Conservation (phyloP, 2,113 vertebrate genomes). For the Todiramphus saurophagus region DNA sequence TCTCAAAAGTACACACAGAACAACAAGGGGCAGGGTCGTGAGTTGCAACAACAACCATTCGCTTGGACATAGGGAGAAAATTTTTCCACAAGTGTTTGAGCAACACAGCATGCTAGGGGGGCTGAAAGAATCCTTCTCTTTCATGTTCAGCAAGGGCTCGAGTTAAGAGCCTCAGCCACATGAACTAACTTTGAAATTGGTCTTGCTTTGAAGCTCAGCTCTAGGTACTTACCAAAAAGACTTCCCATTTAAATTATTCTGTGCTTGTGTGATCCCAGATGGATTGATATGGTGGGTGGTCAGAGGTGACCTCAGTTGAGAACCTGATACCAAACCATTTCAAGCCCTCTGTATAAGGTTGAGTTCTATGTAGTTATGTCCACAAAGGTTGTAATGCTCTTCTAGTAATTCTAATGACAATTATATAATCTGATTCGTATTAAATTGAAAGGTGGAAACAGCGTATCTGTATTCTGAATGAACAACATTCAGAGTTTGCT, state of each 20-base stretch:
- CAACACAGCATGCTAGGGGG: background rate
- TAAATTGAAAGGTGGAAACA: background rate
- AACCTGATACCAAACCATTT: background rate
- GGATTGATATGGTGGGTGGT: background rate
- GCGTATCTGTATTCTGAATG: background rate
- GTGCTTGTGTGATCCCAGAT: background rate
- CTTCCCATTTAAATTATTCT: background rate
- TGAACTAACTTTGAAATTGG: background rate
- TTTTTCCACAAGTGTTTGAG: background rate
- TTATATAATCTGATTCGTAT: background rate
- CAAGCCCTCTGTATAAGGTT: background rate
- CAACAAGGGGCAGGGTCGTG: background rate
- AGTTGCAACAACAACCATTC: background rate
- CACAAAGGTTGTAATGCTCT: background rate
- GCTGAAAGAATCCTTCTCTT: background rate
- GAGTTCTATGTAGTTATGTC: background rate
- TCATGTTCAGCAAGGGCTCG: background rate
- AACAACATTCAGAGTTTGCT: background rate
- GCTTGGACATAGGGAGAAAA: background rate
- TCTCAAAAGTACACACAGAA: fast-evolving
- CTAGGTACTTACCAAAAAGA: background rate
- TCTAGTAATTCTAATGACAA: background rate
- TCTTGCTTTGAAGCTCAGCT: background rate
- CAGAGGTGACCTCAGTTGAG: background rate
- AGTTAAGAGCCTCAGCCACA: background rate